A percentile compares a stretch with the other conserved stretches of the same genome.
Conservation (phyloP, 2,888 invertebrate species). For the Sylvicola cinctus region DNA sequence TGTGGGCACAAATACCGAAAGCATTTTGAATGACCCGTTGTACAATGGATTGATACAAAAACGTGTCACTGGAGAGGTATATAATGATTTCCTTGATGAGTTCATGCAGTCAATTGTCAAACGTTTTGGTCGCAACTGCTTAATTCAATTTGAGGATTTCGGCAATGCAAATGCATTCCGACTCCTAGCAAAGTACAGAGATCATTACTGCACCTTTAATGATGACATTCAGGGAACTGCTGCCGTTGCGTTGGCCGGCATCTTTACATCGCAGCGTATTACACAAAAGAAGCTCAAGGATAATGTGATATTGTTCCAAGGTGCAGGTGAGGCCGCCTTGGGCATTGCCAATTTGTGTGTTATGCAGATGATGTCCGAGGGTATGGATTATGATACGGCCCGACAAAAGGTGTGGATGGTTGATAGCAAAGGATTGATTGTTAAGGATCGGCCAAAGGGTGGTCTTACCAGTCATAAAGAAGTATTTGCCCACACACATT, state of each 20-base stretch:
- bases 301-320: constrained; percentile 80
- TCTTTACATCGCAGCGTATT: constrained; percentile 67
- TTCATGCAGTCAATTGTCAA: constrained; percentile 85
- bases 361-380: constrained; percentile 82
- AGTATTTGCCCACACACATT: constrained; percentile 57
- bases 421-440: constrained; percentile 87
- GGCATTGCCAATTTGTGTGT: too few species aligned
- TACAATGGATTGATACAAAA: constrained; percentile 85
- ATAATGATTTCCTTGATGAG: constrained; percentile 90
- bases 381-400: constrained; percentile 54
- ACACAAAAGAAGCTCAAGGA: constrained; percentile 67
- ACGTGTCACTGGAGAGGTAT: constrained; percentile 61
- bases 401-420: constrained; percentile 78
- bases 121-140: constrained; percentile 65
- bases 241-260: constrained; percentile 83
- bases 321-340: constrained; percentile 98
- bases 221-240: too few species aligned
- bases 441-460: constrained; percentile 66
- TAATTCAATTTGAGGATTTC: constrained; percentile 95
- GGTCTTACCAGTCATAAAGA: constrained; percentile 62
- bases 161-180: constrained; percentile 94
- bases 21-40: constrained; percentile 73
- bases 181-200: constrained; percentile 72
- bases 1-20: constrained; percentile 79
- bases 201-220: constrained; percentile 74